phyloP scores from a whole-genome alignment of 2,797 vertebrate genomes.

The Furcifer pardalis region DNA sequence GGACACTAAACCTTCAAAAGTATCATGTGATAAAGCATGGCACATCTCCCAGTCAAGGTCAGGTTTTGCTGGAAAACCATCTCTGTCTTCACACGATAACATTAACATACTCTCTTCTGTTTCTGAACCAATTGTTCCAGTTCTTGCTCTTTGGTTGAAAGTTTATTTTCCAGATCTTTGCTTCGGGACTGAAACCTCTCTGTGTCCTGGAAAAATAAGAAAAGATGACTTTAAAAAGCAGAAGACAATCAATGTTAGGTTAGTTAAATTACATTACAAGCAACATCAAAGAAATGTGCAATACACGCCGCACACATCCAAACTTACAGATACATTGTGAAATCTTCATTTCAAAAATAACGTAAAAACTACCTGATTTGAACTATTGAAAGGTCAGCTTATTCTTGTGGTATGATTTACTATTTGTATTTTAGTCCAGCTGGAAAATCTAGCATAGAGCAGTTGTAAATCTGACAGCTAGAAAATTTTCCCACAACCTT shows the following conservation, averaged over 20 bases:
- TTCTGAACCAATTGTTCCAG: conserved; percentile 85
- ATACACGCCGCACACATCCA: rapidly evolving
- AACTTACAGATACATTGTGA: background rate
- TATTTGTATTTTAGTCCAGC: background rate
- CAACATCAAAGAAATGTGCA: background rate
- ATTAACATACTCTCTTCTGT: conserved; percentile 82
- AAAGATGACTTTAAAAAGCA: conserved; percentile 15
- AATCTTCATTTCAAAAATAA: background rate
- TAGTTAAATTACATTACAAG: background rate
- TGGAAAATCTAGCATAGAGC: background rate
- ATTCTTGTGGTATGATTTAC: background rate
- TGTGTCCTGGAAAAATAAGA: conserved; percentile 81
- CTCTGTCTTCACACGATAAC: background rate
- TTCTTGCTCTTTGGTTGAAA: conserved; percentile 87
- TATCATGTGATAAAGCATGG: background rate
- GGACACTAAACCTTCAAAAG: background rate
- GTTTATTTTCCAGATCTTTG: conserved; percentile 84
- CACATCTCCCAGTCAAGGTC: background rate
- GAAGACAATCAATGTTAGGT: background rate
- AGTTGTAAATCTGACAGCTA: background rate
- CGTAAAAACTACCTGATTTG: background rate
- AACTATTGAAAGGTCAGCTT: background rate
- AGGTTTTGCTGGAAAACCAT: background rate
- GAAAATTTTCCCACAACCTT: background rate
- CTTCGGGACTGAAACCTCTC: conserved; percentile 84